These are phyloP conservation scores for Phylloscopus trochiloides DNA, from an alignment of 2,113 vertebrate genomes.

Conservation along the genomic window DNA sequence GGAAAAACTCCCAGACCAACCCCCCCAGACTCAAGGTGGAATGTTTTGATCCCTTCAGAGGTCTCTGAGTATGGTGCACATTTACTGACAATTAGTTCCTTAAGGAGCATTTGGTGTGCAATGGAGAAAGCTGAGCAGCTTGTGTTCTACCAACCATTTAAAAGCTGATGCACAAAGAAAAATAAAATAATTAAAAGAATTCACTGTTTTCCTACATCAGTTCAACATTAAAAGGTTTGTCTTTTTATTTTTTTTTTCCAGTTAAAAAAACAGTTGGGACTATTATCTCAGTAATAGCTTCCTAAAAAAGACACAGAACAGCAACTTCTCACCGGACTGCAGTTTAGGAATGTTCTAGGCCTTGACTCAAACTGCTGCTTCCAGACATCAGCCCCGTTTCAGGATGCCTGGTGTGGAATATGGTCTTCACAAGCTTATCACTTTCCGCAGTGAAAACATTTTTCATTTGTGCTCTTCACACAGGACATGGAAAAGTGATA, in stretches of 20 bases:
- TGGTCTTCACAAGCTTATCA: background rate
- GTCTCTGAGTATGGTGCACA: slow-evolving; percentile 44
- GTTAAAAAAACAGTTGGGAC: slow-evolving; percentile 52
- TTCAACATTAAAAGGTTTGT: slow-evolving; percentile 23
- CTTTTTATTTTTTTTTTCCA: slow-evolving; percentile 54
- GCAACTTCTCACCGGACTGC: slow-evolving; percentile 10
- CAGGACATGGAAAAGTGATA: background rate
- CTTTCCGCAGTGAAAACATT: background rate
- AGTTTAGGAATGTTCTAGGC: slow-evolving; percentile 45
- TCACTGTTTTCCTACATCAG: slow-evolving; percentile 35
- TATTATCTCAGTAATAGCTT: slow-evolving; percentile 43
- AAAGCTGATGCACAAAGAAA: background rate
- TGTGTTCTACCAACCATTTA: slow-evolving; percentile 31
- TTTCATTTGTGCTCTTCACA: slow-evolving; percentile 31
- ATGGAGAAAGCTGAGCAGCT: slow-evolving; percentile 21
- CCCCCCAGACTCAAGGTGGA: slow-evolving; percentile 33
- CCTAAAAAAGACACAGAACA: slow-evolving; percentile 48
- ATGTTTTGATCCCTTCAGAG: slow-evolving; percentile 25
- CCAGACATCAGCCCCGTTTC: background rate
- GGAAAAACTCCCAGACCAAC: background rate
- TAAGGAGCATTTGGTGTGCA: slow-evolving; percentile 39
- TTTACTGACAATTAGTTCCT: background rate
- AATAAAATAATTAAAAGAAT: background rate
- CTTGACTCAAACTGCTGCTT: slow-evolving; percentile 28
- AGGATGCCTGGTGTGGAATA: background rate